Percentiles rank a stretch among this genome's conserved stretches.
phyloP scores from a whole-genome alignment of 23 tunicate species.

The Aplidium turbinatum region DNA sequence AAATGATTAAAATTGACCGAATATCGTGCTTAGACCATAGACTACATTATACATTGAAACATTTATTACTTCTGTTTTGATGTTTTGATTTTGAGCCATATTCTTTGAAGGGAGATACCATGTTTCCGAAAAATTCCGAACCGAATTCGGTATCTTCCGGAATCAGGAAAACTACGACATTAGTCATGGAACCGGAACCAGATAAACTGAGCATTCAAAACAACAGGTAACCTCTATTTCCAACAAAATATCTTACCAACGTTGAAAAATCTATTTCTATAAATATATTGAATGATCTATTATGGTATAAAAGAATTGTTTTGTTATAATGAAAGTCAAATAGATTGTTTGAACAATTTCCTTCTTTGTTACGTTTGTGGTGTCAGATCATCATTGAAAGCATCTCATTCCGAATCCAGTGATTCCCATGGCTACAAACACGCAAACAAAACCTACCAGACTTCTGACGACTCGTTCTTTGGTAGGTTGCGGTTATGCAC shows the following conservation, averaged over 20 bases:
- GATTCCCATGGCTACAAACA: constrained; percentile 1
- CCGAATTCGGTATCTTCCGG: constrained; percentile 14
- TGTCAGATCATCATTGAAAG: neutral
- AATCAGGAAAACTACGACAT: constrained; percentile 30
- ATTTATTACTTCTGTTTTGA: too few species aligned
- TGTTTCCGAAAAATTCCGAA: constrained; percentile 27
- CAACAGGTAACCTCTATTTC: constrained; percentile 31
- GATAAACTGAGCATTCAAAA: constrained; percentile 42
- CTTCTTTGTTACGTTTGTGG: neutral
- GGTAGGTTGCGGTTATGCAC: too few species aligned
- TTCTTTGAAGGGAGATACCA: constrained; percentile 39
- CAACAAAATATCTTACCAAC: too few species aligned
- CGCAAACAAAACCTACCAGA: constrained; percentile 19
- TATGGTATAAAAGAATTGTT: too few species aligned
- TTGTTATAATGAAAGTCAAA: too few species aligned
- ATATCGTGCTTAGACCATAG: too few species aligned
- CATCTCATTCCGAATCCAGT: neutral
- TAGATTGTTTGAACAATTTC: too few species aligned
- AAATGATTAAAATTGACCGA: too few species aligned
- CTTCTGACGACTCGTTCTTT: constrained; percentile 49
- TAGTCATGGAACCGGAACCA: constrained; percentile 51
- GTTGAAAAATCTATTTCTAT: too few species aligned
- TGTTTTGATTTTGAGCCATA: too few species aligned
- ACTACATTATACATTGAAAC: too few species aligned
- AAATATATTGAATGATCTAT: too few species aligned